These are phyloP conservation scores for Biston stratarius DNA, from an alignment of 2,888 invertebrate genomes.

Conservation along the genomic window DNA sequence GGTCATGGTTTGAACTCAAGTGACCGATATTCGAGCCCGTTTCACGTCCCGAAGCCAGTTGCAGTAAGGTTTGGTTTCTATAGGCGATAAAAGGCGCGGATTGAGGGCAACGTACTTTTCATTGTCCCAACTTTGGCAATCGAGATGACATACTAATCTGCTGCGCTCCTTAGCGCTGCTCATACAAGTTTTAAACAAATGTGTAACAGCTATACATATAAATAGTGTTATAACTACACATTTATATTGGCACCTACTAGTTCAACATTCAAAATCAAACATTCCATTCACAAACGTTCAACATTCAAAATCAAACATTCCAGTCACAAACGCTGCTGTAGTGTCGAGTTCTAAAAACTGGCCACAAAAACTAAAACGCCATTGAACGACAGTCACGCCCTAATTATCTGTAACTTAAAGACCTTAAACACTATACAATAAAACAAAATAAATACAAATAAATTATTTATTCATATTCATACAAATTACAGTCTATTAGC, in stretches of 20 bases:
- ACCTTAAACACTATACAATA: conserved; percentile 28
- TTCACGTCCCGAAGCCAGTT: not conserved
- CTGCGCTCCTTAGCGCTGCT: not conserved
- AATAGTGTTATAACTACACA: not conserved
- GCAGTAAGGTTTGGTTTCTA: not conserved
- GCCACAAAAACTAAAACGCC: not conserved
- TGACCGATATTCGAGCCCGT: conserved; percentile 1
- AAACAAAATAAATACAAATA: conserved; percentile 63
- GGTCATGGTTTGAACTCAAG: not conserved
- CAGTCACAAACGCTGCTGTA: not conserved
- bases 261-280: not conserved
- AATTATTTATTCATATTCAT: conserved; percentile 64
- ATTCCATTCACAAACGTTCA: too few species aligned
- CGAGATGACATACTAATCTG: not conserved
- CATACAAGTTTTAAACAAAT: not conserved
- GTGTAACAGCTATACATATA: too few species aligned
- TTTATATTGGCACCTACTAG: not conserved
- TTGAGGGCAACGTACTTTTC: conserved; percentile 9
- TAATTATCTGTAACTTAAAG: not conserved
- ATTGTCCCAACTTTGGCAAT: not conserved
- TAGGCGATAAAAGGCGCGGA: conserved; percentile 3
- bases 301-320: not conserved
- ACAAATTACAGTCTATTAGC: conserved; percentile 71
- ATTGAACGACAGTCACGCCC: conserved; percentile 4
- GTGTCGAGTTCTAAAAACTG: not conserved